Evolutionary conservation across 2,113 vertebrate species (phyloP).

Genomic region (Geococcyx californianus): DNA sequence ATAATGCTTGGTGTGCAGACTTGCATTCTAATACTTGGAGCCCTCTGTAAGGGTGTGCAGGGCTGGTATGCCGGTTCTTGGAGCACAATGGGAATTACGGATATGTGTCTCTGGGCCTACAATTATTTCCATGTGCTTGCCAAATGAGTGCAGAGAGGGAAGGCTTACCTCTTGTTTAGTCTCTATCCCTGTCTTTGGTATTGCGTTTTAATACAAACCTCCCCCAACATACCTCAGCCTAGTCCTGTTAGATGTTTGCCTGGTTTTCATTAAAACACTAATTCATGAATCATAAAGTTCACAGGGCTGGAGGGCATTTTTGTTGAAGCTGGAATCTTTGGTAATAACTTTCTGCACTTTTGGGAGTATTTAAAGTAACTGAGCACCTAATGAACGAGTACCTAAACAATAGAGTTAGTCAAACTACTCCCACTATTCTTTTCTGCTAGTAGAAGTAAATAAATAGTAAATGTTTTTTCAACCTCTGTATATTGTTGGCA

Average conservation of each 20-base stretch:
- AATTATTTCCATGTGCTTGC: conserved; percentile 61
- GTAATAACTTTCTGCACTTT: background rate
- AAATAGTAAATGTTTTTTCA: conserved; percentile 8
- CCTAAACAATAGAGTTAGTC: background rate
- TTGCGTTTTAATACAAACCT: conserved; percentile 40
- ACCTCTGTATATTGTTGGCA: background rate
- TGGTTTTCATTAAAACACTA: conserved; percentile 45
- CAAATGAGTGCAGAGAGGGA: background rate
- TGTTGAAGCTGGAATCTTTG: background rate
- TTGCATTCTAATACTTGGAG: conserved; percentile 11
- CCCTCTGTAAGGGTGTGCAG: accelerated
- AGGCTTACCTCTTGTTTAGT: conserved; percentile 36
- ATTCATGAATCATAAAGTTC: background rate
- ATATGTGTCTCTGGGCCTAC: background rate
- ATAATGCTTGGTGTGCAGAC: background rate
- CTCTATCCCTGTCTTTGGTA: conserved; percentile 24
- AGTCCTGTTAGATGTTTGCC: background rate
- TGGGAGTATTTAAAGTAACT: background rate
- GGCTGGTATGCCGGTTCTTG: background rate
- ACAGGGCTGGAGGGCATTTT: conserved; percentile 6
- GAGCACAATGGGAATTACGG: conserved; percentile 35
- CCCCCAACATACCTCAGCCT: background rate
- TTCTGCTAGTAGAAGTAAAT: background rate
- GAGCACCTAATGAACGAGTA: background rate
- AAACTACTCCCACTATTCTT: background rate